Evolutionary conservation across 1,140 invertebrate species (phyloP), one percentile per base, ranked within the genome.

Genomic region (Drosophila melanogaster): DNA sequence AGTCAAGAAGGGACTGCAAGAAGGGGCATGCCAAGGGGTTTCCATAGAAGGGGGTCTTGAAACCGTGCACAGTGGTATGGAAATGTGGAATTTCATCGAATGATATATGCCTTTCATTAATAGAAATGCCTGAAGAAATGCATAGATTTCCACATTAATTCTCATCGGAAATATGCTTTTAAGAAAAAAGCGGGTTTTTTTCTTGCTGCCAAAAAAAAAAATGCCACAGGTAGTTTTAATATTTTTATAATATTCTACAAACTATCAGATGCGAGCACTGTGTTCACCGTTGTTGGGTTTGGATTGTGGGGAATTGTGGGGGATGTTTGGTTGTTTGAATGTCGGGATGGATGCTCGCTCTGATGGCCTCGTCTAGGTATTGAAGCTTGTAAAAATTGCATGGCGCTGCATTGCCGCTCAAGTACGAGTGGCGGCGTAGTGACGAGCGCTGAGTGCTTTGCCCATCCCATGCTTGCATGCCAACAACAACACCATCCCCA

Each of bases 301-400:
- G 30, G 19, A 14, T 11, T 19, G 50, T 24, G 14, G 37, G 22
- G 19, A 15, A 14, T 11, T 19, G 50, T 24, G 14, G 37, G 22
- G 41, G n/a, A 26, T 3, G 22, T n/a, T 14, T 41, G 6, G 17
- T 1, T 26, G 47, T 17, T 10, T 12, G 35, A 33, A 8, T 15
- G 43, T 19, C 14, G 17, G n/a, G 37, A 44, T 46, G 44, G n/a
- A 19, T 51, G 47, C 14, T 44, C 37, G 47, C 14, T 44, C 37
- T 53, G 66, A 55, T 58, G 58, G 49, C 60, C 75, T 64, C 76
- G 76, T 69, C 79, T 86, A 86, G 83, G 83, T 87, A 86, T 86
- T 86, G 83, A 86, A 86, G 83, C 83, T 87, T 86, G 83, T 79
- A 86, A 86, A 86, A 86, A 87, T 87, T 87, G 83, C 83, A 81